Percentiles rank a stretch among this genome's conserved stretches.
Conservation (phyloP, 2,113 vertebrate genomes). For the Sinocyclocheilus anophthalmus region DNA sequence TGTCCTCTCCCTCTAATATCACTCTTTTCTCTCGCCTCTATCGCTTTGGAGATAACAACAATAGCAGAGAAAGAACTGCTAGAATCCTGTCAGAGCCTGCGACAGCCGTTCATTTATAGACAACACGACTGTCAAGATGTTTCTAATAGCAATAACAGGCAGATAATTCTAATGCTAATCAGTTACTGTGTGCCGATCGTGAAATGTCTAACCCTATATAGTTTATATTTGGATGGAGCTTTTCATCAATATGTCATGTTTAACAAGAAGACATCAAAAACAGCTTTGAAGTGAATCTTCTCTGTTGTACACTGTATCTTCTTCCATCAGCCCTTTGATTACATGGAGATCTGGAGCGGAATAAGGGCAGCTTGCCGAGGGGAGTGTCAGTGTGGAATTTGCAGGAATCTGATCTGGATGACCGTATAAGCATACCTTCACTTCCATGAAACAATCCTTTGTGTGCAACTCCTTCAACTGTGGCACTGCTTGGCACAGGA, state of each 20-base stretch:
- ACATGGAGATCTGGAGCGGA: slow-evolving; percentile 29
- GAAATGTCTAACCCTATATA: neutral
- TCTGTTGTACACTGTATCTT: slow-evolving; percentile 30
- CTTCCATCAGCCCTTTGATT: slow-evolving; percentile 33
- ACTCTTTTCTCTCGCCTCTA: neutral
- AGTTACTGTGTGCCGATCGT: neutral
- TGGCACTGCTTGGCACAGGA: slow-evolving; percentile 31
- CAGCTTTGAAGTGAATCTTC: slow-evolving; percentile 41
- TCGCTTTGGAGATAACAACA: slow-evolving; percentile 1
- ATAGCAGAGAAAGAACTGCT: slow-evolving; percentile 14
- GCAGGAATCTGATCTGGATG: slow-evolving; percentile 51
- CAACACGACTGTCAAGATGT: slow-evolving; percentile 12
- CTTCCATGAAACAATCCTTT: slow-evolving; percentile 55
- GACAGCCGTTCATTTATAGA: neutral
- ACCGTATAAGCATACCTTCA: slow-evolving; percentile 36
- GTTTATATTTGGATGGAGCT: neutral
- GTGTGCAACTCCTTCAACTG: slow-evolving; percentile 25
- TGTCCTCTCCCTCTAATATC: slow-evolving; percentile 11
- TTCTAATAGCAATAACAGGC: neutral
- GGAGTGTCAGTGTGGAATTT: slow-evolving; percentile 52
- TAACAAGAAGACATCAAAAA: slow-evolving; percentile 42
- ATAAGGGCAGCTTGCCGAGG: slow-evolving; percentile 25
- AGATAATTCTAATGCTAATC: neutral
- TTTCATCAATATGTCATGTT: slow-evolving; percentile 41
- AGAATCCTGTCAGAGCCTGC: neutral